Evolutionary conservation across 2,888 invertebrate species (phyloP), one percentile per base, ranked within the genome.

Genomic region (Megastigmus dorsalis): DNA sequence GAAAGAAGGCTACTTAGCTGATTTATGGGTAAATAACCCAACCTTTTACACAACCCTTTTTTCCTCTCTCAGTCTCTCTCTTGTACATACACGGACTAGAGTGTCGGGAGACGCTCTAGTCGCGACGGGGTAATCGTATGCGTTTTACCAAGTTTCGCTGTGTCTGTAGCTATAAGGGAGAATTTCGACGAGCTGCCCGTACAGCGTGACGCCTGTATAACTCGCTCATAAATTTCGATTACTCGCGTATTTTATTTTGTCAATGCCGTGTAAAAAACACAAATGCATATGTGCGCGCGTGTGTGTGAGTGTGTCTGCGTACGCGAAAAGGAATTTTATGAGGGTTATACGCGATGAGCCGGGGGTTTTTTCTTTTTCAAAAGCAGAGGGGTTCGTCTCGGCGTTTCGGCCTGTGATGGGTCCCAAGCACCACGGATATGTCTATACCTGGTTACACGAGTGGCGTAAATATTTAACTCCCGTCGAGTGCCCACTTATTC

Each of bases 161-260:
- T n/a, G n/a, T n/a, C n/a, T n/a, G n/a, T n/a, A 59, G 57, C 75
- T 65, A 79, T 71, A 75, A 66, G 63, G 71, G 54, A 62, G 73
- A 71, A 75, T 77, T 81, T 79, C 72, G 43, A 9, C 20, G 36
- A 3, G 28, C n/a, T 43, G 71, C 80, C 78, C 79, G 38, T 59
- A 79, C 76, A 83, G 79, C 82, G 78, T 83, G 80, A 83, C 82
- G 82, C 80, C 80, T 80, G 82, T n/a, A n/a, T 81, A 82, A 81
- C 81, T 80, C 79, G 79, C 78, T 82, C 83, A 85, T 86, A 85
- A 86, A 86, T 86, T 84, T 83, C 80, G 83, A 84, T 84, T 82
- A 83, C 81, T 75, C 79, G 74, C 74, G 74, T 77, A 77, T 79
- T 80, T 80, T 78, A 80, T 77, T 65, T 75, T 76, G 72, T 75